Conservation (phyloP, 2,888 invertebrate genomes). For the Xylophagus ater region DNA sequence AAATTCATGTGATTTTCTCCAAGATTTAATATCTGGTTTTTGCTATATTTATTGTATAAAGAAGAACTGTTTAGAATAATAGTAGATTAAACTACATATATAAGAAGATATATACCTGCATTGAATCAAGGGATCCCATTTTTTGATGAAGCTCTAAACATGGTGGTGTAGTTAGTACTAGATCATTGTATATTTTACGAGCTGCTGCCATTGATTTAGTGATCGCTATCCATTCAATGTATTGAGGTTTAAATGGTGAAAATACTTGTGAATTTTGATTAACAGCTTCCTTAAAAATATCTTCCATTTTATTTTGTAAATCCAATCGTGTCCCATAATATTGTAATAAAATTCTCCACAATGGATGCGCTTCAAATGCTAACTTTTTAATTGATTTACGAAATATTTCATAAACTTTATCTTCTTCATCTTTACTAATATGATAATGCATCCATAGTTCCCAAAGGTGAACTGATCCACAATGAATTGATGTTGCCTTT, state of each 20-base stretch:
- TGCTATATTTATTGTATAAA: conserved; percentile 22
- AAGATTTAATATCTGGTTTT: conserved; percentile 38
- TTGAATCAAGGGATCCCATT: conserved; percentile 44
- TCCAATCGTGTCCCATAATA: conserved; percentile 28
- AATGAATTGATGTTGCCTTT: conserved; percentile 40
- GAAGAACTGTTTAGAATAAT: not conserved
- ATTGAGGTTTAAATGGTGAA: conserved; percentile 26
- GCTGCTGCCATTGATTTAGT: conserved; percentile 44
- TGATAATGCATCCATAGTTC: conserved; percentile 41
- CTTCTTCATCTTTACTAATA: conserved; percentile 36
- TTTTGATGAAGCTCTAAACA: conserved; percentile 49
- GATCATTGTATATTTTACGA: conserved; percentile 48
- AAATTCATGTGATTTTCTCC: conserved; percentile 51
- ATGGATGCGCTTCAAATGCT: conserved; percentile 19
- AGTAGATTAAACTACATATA: conserved; percentile 17
- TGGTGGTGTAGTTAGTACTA: conserved; percentile 48
- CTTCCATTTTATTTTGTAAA: conserved; percentile 22
- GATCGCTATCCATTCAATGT: conserved; percentile 25
- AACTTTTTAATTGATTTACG: conserved; percentile 28
- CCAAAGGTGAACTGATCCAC: conserved; percentile 43
- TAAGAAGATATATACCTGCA: conserved; percentile 31
- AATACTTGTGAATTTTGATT: conserved; percentile 25
- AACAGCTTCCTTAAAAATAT: conserved; percentile 27
- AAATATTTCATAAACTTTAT: conserved; percentile 38
- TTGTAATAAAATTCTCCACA: conserved; percentile 29